A percentile compares a stretch with the other conserved stretches of the same genome.
phyloP scores from a whole-genome alignment of 2,888 invertebrate genomes.

The Iselma pallidipennis region DNA sequence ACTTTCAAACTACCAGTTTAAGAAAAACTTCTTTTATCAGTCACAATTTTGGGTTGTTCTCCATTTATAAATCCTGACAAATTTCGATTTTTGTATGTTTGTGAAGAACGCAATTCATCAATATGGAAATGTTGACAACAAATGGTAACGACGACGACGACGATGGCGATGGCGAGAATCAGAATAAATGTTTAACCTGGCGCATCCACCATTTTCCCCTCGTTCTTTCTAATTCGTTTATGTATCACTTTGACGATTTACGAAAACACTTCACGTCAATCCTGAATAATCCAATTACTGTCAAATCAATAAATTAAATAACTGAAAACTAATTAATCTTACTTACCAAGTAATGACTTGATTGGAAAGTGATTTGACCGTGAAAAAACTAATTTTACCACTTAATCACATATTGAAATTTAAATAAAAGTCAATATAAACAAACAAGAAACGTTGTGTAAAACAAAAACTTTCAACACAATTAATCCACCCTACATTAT shows the following conservation, averaged over 20 bases:
- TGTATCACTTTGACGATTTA: not conserved
- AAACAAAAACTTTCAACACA: constrained; percentile 2
- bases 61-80: not conserved
- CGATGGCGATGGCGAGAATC: not conserved
- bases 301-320: not conserved
- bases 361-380: not conserved
- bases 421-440: not conserved
- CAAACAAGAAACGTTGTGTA: not conserved
- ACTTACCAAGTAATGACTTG: not conserved
- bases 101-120: not conserved
- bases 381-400: not conserved
- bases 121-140: not conserved
- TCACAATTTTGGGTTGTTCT: not conserved
- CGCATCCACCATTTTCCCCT: constrained; percentile 11
- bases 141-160: no score
- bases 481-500: not conserved
- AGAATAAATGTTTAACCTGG: not conserved
- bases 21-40: not conserved
- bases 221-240: not conserved
- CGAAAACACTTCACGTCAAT: not conserved
- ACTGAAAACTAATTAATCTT: not conserved
- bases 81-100: not conserved
- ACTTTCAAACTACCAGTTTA: not conserved
- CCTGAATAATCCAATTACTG: not conserved
- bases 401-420: not conserved